These are phyloP conservation scores for Archaeoteleia sp. DNA, from an alignment of 2,888 invertebrate genomes.

Conservation along the genomic window DNA sequence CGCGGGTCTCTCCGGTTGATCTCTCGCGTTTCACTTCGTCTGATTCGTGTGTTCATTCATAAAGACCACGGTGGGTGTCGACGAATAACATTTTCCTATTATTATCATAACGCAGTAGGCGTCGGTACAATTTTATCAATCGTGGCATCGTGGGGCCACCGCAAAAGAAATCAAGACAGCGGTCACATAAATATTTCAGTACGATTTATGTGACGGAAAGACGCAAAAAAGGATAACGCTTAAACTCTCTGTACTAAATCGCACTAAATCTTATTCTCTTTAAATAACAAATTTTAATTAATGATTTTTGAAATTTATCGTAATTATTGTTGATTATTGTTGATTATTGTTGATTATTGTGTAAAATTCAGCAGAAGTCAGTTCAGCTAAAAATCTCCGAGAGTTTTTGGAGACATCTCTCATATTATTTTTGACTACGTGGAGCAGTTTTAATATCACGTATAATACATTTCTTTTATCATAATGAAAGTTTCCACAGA, in stretches of 20 bases:
- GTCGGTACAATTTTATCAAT: slow-evolving; percentile 60
- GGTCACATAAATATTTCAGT: slow-evolving; percentile 35
- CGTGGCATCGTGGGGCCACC: slow-evolving; percentile 47
- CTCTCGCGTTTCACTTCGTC: slow-evolving; percentile 58
- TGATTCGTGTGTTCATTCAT: slow-evolving; percentile 63
- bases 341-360: too few relatives aligned
- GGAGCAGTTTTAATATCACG: too few relatives aligned
- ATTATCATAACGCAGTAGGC: slow-evolving; percentile 61
- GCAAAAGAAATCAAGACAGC: slow-evolving; percentile 30
- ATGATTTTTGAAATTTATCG: too few relatives aligned
- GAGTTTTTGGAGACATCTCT: neutral
- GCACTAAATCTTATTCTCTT: too few relatives aligned
- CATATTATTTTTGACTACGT: neutral
- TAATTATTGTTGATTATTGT: too few relatives aligned
- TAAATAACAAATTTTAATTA: too few relatives aligned
- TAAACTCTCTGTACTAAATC: slow-evolving; percentile 3
- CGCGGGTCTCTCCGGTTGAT: slow-evolving; percentile 53
- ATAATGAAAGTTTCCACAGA: slow-evolving; percentile 16
- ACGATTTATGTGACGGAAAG: slow-evolving; percentile 30
- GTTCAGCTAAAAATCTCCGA: too few relatives aligned
- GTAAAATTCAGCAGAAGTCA: too few relatives aligned
- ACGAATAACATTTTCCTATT: slow-evolving; percentile 64
- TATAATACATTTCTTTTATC: slow-evolving; percentile 14
- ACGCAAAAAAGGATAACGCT: slow-evolving; percentile 14
- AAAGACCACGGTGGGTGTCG: slow-evolving; percentile 60